Percentiles rank a stretch among this genome's conserved stretches.
phyloP scores from a whole-genome alignment of 2,797 vertebrate species.

The Sebastes diploproa region DNA sequence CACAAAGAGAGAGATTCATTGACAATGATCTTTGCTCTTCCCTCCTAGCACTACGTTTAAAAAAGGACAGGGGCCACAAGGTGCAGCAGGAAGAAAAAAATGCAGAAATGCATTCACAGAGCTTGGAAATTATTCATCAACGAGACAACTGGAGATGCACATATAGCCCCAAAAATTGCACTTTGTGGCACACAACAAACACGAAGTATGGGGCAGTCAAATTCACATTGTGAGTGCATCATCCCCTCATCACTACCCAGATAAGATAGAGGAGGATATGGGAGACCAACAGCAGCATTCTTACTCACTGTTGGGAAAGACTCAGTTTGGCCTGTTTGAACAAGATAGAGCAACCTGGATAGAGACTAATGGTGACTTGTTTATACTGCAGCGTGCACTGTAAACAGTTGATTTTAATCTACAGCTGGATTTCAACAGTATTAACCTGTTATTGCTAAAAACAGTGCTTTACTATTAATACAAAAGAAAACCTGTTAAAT shows the following conservation, averaged over 20 bases:
- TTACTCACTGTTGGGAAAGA: conserved; percentile 30
- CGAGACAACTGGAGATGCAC: neutral
- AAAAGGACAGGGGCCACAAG: neutral
- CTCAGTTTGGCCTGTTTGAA: conserved; percentile 48
- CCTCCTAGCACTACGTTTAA: neutral
- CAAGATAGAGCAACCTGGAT: conserved; percentile 23
- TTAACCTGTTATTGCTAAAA: too few relatives aligned
- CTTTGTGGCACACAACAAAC: neutral
- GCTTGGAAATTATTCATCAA: neutral
- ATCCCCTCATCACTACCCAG: neutral
- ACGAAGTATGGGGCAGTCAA: neutral
- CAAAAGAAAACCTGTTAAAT: too few relatives aligned
- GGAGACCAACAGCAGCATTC: neutral
- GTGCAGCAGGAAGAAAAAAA: neutral
- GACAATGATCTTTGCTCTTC: conserved; percentile 40
- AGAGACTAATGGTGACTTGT: neutral
- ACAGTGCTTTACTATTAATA: too few relatives aligned
- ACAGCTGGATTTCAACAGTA: too few relatives aligned
- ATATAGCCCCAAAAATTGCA: too few relatives aligned
- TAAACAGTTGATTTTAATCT: too few relatives aligned
- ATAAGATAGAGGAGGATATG: neutral
- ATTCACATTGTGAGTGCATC: neutral
- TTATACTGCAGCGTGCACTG: neutral
- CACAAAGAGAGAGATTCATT: conserved; percentile 28
- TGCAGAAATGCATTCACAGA: neutral